These are phyloP conservation scores for Mus spretus DNA, from an alignment of 2,797 vertebrate genomes.

Conservation along the genomic window DNA sequence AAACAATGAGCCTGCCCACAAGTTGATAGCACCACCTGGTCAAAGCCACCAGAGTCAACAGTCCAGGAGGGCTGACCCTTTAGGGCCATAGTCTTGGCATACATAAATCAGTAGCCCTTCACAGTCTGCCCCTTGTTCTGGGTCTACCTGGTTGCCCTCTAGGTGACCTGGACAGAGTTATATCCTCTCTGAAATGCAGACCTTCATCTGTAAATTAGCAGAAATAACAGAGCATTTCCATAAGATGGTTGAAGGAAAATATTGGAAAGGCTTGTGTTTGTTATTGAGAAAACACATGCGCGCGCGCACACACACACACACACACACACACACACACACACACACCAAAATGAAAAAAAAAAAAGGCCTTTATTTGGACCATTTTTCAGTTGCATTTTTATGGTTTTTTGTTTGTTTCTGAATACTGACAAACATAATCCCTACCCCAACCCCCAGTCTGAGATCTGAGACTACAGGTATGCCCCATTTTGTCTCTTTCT, in stretches of 20 bases:
- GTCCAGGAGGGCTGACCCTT: background rate
- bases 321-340: background rate
- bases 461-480: background rate
- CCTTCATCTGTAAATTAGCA: background rate
- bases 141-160: background rate
- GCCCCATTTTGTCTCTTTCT: background rate
- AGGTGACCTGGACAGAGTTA: background rate
- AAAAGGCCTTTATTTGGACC: background rate
- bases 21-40: conserved; percentile 64
- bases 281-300: background rate
- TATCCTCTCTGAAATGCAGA: background rate
- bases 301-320: background rate
- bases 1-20: conserved; percentile 70
- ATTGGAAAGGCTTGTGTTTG: background rate
- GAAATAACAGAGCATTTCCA: background rate
- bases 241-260: accelerated
- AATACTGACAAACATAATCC: background rate
- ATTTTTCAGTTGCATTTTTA: background rate
- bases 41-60: conserved; percentile 68
- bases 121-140: background rate
- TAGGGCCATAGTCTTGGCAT: background rate
- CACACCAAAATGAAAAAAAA: too few relatives aligned
- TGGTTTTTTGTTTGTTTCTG: background rate
- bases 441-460: background rate
- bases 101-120: background rate